Evolutionary conservation across 2,888 invertebrate species (phyloP).

Genomic region (Erpobdella octoculata): DNA sequence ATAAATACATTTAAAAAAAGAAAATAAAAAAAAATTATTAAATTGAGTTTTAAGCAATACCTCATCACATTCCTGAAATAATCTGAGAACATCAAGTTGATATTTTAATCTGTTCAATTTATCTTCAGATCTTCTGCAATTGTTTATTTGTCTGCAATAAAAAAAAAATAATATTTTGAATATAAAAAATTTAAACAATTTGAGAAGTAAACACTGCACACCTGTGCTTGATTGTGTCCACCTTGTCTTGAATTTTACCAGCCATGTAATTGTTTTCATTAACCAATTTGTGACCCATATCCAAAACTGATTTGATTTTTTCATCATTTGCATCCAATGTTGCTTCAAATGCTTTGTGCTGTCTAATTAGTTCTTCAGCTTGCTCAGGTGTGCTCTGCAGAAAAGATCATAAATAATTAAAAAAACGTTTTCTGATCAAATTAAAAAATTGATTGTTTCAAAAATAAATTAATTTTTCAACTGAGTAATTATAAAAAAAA

Average conservation of each 20-base stretch:
- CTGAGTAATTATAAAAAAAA: neutral
- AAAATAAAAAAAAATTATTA: neutral
- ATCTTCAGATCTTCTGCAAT: slow-evolving; percentile 80
- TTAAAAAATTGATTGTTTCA: neutral
- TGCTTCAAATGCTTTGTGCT: slow-evolving; percentile 95
- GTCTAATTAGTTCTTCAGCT: slow-evolving; percentile 90
- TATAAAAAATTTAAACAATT: neutral
- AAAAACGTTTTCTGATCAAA: neutral
- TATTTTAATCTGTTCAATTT: slow-evolving; percentile 87
- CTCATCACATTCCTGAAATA: slow-evolving; percentile 60
- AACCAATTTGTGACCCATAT: slow-evolving; percentile 77
- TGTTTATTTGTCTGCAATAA: slow-evolving; percentile 62
- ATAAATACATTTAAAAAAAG: neutral
- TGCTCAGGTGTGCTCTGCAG: slow-evolving; percentile 73
- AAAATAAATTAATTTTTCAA: neutral
- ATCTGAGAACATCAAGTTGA: slow-evolving; percentile 88
- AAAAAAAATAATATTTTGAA: neutral
- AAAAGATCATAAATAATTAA: neutral
- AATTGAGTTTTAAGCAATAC: slow-evolving; percentile 40
- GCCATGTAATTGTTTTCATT: slow-evolving; percentile 90
- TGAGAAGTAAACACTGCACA: slow-evolving; percentile 37
- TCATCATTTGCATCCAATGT: slow-evolving; percentile 99
- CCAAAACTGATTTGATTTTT: slow-evolving; percentile 90
- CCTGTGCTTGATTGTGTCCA: slow-evolving; percentile 83
- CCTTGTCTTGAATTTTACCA: slow-evolving; percentile 90